Percentiles rank a stretch among this genome's conserved stretches.
Conservation (phyloP, 2,113 vertebrate species). For the Chinchilla lanigera region DNA sequence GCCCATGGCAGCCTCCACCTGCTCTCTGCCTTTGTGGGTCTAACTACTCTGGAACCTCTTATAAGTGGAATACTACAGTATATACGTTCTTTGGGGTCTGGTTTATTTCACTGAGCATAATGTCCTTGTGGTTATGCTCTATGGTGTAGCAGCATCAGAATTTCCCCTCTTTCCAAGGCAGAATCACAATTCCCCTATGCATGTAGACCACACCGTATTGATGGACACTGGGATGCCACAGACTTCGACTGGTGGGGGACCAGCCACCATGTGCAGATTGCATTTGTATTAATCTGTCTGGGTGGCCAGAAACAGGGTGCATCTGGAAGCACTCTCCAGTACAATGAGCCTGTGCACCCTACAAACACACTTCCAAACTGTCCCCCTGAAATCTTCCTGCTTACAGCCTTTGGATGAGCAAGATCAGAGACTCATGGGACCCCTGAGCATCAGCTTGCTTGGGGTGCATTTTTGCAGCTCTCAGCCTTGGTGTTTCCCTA, state of each 20-base stretch:
- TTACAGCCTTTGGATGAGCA: too few species aligned
- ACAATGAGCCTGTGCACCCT: too few species aligned
- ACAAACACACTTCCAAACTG: not conserved
- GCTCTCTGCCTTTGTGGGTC: fast-evolving
- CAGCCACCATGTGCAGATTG: not conserved
- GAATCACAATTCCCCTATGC: fast-evolving
- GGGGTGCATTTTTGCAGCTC: too few species aligned
- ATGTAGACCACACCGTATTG: fast-evolving
- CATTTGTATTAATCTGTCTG: not conserved
- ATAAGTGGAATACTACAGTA: fast-evolving
- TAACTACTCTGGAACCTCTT: not conserved
- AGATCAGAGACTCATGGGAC: not conserved
- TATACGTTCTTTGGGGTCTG: too few species aligned
- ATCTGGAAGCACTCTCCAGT: not conserved
- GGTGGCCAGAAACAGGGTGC: fast-evolving
- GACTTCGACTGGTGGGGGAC: not conserved
- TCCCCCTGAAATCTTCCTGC: fast-evolving
- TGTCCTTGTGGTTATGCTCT: not conserved
- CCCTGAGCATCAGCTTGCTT: fast-evolving
- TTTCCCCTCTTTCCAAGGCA: not conserved
- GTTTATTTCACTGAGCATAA: not conserved
- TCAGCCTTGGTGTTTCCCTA: not conserved
- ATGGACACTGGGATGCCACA: fast-evolving
- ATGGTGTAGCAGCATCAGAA: not conserved
- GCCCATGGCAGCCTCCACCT: fast-evolving